Base-by-base conservation (phyloP, 2,888 invertebrate genomes). In the Tenthredo mesomela region DNA sequence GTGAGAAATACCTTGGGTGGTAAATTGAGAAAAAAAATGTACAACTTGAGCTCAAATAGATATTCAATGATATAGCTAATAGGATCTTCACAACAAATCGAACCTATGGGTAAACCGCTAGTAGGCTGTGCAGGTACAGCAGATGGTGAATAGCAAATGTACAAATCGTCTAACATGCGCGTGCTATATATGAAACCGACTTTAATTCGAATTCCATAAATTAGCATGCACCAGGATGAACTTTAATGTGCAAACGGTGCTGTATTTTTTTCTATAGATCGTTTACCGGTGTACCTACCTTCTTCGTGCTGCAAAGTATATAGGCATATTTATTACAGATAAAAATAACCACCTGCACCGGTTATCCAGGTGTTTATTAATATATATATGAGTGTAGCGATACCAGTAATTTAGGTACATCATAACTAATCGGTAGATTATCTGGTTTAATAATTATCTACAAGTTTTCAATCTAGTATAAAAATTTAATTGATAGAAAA, bases 191-290 rank as follows among this genome's bases (percentile, higher is more conserved):
- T 73, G 33, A 54, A 50, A 77, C 29, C n/a, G 77, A 54, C 29
- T 77, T 77, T 54, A 75, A 77, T 77, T 50, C 2, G 77, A 77
- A 77, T 77, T 77, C 77, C 77, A 77, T 77, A 77, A 77, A 77
- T 77, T 77, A 77, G 54, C 77, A 77, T 77, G 54, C 77, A 54
- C 25, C 4, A 54, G 33, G 29, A 54, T 50, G 25, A n/a, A 47
- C 50, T 50, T 75, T 75, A 75, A 75, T 75, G 25, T 50, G 77
- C 25, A 50, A 77, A 77, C 77, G 77, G 77, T 77, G 47, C n/a
- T 73, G 43, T 71, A 12, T 40, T 71, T 37, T 71, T 71, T 71
- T 40, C 1, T 18, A 33, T 71, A n/a, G 18, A 77, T 15, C 77
- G 43, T 15, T 73, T 29, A 33, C 70, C 70, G 40, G 47, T 25